Conservation (phyloP, 2,888 invertebrate species). For the Caenorhabditis angaria region DNA sequence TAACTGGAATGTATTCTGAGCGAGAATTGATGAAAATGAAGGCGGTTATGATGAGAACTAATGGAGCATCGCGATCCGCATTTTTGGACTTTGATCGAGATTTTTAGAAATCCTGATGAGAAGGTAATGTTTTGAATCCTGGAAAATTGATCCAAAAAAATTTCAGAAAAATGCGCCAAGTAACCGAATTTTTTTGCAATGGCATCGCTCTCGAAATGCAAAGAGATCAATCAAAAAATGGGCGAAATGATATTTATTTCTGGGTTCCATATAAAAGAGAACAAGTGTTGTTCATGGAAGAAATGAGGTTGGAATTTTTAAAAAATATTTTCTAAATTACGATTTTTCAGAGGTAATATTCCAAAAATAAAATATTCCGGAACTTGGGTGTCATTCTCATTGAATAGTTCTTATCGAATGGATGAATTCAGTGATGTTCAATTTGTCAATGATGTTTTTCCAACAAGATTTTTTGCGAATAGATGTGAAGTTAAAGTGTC, state of each 20-base stretch:
- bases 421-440: neutral
- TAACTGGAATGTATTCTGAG: neutral
- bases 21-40: neutral
- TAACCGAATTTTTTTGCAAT: neutral
- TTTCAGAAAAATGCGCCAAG: too few species aligned
- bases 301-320: neutral
- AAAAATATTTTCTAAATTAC: too few species aligned
- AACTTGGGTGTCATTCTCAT: neutral
- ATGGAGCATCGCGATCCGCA: neutral
- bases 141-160: too few species aligned
- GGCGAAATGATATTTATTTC: neutral
- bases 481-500: neutral
- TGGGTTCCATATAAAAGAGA: neutral
- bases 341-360: neutral
- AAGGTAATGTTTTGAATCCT: neutral
- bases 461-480: neutral
- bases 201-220: neutral
- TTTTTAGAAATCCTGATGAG: neutral
- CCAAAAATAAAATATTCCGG: neutral
- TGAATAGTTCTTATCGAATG: neutral
- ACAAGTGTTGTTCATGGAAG: neutral
- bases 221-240: neutral
- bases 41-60: too few species aligned
- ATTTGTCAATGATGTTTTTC: neutral
- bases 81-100: neutral